phyloP scores from a whole-genome alignment of 1,140 invertebrate species.

The Scaptomyza montana region DNA sequence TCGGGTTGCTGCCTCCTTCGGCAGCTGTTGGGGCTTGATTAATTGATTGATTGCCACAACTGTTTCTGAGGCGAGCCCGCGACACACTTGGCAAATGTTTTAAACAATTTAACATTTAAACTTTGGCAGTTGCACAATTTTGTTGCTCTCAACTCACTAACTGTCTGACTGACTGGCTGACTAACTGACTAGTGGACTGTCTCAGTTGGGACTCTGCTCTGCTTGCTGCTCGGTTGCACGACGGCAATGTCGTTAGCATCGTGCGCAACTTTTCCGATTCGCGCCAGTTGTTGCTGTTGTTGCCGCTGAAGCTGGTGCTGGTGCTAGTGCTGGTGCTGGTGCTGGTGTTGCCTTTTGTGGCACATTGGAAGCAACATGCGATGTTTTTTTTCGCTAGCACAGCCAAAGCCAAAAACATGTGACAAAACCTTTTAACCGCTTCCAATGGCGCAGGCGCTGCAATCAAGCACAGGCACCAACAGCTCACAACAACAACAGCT shows the following conservation, averaged over 20 bases:
- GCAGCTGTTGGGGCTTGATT: conserved; percentile 34
- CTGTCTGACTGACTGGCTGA: conserved; percentile 18
- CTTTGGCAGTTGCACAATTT: conserved; percentile 45
- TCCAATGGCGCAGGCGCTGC: conserved; percentile 64
- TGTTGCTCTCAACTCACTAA: conserved; percentile 16
- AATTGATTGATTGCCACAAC: conserved; percentile 73
- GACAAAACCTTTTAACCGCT: conserved; percentile 52
- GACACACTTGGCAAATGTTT: conserved; percentile 47
- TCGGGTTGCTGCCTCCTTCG: conserved; percentile 11
- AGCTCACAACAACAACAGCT: conserved; percentile 48
- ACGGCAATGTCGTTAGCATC: conserved; percentile 28
- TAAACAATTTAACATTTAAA: conserved; percentile 59
- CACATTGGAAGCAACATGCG: conserved; percentile 70
- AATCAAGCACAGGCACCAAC: conserved; percentile 29
- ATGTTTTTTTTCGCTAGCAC: conserved; percentile 30
- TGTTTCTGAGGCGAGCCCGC: conserved; percentile 33
- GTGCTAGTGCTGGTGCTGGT: conserved; percentile 17
- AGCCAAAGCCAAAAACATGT: conserved; percentile 52
- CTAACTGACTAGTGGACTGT: conserved; percentile 21
- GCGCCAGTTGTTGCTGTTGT: conserved; percentile 16
- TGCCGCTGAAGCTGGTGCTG: conserved; percentile 14
- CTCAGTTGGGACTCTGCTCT: conserved; percentile 34
- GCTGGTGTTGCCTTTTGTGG: conserved; percentile 56
- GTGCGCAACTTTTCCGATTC: conserved; percentile 44
- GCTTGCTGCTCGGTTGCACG: conserved; percentile 40